These are phyloP conservation scores for Charanyca ferruginea DNA, from an alignment of 2,888 invertebrate genomes.

Conservation along the genomic window DNA sequence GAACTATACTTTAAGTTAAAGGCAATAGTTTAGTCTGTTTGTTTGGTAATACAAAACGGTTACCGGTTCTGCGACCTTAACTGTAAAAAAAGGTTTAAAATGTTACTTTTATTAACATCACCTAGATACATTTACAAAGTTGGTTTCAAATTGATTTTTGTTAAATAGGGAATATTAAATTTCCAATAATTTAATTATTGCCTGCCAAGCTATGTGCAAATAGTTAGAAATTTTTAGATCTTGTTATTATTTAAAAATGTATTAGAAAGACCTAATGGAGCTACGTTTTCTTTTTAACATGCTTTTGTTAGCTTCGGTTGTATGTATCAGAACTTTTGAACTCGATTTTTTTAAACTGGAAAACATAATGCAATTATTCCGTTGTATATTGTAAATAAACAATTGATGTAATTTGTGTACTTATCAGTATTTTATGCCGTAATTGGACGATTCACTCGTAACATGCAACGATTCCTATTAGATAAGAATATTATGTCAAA, in stretches of 20 bases:
- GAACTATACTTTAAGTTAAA: constrained; percentile 12
- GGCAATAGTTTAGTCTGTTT: constrained; percentile 26
- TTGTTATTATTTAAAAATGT: not conserved
- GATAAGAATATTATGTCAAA: constrained; percentile 30
- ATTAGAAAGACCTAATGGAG: not conserved
- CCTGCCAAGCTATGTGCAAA: not conserved
- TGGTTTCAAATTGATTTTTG: no score
- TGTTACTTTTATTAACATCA: no score
- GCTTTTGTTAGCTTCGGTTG: no score
- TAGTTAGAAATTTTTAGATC: not conserved
- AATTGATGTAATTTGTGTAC: constrained; percentile 32
- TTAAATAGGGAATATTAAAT: no score
- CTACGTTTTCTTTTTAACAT: no score
- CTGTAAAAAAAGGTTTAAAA: not conserved
- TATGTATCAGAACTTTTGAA: no score
- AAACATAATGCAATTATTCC: not conserved
- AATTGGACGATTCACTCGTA: constrained; percentile 15
- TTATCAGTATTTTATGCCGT: constrained; percentile 18
- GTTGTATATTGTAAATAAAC: constrained; percentile 16
- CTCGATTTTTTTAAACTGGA: not conserved
- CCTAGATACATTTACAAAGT: no score
- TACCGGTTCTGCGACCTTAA: not conserved
- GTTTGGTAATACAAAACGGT: not conserved
- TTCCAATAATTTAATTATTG: no score
- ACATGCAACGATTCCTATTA: constrained; percentile 34